Evolutionary conservation across 2,113 vertebrate species (phyloP).

Genomic region (Aptenodytes patagonicus): DNA sequence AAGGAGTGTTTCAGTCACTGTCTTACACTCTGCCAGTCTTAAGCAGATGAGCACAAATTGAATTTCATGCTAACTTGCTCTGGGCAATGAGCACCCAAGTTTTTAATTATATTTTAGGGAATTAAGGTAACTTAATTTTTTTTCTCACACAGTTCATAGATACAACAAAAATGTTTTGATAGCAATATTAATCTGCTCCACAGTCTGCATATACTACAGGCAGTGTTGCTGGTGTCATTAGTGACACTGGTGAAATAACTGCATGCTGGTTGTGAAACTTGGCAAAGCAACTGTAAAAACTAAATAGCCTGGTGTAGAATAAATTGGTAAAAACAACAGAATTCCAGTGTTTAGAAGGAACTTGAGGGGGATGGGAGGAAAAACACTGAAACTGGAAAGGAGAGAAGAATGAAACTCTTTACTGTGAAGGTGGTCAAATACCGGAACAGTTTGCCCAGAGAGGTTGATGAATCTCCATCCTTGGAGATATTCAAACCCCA

Average conservation of each 20-base stretch:
- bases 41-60: slow-evolving; percentile 30
- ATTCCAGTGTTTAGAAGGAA: background rate
- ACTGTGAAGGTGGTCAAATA: background rate
- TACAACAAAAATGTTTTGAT: background rate
- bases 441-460: background rate
- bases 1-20: background rate
- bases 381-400: background rate
- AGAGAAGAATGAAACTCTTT: background rate
- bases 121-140: slow-evolving; percentile 20
- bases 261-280: background rate
- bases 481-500: background rate
- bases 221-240: background rate
- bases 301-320: background rate
- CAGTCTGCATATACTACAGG: background rate
- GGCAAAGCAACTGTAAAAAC: background rate
- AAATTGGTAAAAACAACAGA: background rate
- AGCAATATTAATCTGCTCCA: background rate
- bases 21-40: background rate
- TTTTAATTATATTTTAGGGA: slow-evolving; percentile 50
- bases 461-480: background rate
- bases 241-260: background rate
- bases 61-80: slow-evolving; percentile 54
- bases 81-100: background rate
- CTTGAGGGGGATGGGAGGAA: background rate
- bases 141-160: background rate